Base-by-base conservation (phyloP, 2,797 vertebrate species). In the Distichodus sexfasciatus region DNA sequence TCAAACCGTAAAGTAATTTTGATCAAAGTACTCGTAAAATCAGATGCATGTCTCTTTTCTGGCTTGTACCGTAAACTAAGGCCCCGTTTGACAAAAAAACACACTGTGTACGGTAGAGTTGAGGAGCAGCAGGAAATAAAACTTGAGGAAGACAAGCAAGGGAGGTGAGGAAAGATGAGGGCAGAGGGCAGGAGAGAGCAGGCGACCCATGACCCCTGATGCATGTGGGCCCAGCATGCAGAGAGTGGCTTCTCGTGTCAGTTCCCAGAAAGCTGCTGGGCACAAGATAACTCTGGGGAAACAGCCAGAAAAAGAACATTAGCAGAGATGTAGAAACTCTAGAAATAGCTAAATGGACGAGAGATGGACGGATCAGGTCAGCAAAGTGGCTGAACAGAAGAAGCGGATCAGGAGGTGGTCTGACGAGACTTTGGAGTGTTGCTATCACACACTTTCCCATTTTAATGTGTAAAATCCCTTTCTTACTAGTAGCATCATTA, bases 401-500 rank as follows among this genome's bases (percentile, higher is more conserved):
- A 21, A 35, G 14, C 41, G 38, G 10, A 33, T 21, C 57, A 44
- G 11, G 36, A 35, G 61, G 9, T n/a, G 21, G 11, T 15, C 47
- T 54, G 2, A n/a, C n/a, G n/a, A n/a, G n/a, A n/a, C n/a, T n/a
- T n/a, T n/a, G n/a, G n/a, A n/a, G n/a, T n/a, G n/a, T n/a, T n/a
- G n/a, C n/a, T n/a, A n/a, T n/a, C n/a, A n/a, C n/a, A n/a, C n/a
- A n/a, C n/a, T n/a, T n/a, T n/a, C n/a, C n/a, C n/a, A n/a, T n/a
- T n/a, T n/a, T n/a, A n/a, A n/a, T n/a, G n/a, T n/a, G n/a, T n/a
- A n/a, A n/a, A n/a, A n/a, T n/a, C n/a, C n/a, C n/a, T n/a, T n/a
- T n/a, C n/a, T n/a, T n/a, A n/a, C n/a, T n/a, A n/a, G n/a, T n/a
- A 94, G 87, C 88, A 93, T 94, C 95, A 90, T 93, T 89, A 94